Conservation (phyloP, 2,888 invertebrate genomes). For the Plemyria rubiginata region DNA sequence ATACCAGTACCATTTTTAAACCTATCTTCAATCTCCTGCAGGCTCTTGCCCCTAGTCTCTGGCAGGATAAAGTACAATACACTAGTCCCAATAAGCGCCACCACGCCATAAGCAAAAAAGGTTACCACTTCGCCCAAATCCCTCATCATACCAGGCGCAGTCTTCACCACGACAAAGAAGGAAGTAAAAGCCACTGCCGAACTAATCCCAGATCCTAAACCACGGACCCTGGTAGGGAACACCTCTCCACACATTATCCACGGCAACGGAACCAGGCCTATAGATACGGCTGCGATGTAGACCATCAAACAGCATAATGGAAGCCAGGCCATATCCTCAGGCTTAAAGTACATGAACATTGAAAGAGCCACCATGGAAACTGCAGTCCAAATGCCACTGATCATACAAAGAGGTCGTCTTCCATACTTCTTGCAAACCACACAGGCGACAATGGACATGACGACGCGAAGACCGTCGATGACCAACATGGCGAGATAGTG, state of each 20-base stretch:
- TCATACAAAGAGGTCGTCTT: constrained; percentile 86
- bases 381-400: constrained; percentile 87
- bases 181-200: constrained; percentile 87
- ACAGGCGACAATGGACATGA: constrained; percentile 87
- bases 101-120: constrained; percentile 86
- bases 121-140: constrained; percentile 85
- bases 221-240: constrained; percentile 86
- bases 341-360: constrained; percentile 70
- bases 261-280: constrained; percentile 88
- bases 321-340: constrained; percentile 75
- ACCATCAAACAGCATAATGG: constrained; percentile 81
- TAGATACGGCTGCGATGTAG: constrained; percentile 85
- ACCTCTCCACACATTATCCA: constrained; percentile 92
- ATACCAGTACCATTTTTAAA: constrained; percentile 71
- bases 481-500: constrained; percentile 87
- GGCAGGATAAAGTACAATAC: constrained; percentile 86
- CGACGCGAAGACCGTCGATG: constrained; percentile 86
- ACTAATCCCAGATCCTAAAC: constrained; percentile 88
- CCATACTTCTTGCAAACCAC: constrained; percentile 86
- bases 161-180: constrained; percentile 88
- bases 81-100: constrained; percentile 84
- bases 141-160: constrained; percentile 85
- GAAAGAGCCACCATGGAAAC: constrained; percentile 85
- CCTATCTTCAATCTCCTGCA: constrained; percentile 88
- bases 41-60: constrained; percentile 88